Conservation (phyloP, 1,140 invertebrate species). For the Drosophila neocordata region DNA sequence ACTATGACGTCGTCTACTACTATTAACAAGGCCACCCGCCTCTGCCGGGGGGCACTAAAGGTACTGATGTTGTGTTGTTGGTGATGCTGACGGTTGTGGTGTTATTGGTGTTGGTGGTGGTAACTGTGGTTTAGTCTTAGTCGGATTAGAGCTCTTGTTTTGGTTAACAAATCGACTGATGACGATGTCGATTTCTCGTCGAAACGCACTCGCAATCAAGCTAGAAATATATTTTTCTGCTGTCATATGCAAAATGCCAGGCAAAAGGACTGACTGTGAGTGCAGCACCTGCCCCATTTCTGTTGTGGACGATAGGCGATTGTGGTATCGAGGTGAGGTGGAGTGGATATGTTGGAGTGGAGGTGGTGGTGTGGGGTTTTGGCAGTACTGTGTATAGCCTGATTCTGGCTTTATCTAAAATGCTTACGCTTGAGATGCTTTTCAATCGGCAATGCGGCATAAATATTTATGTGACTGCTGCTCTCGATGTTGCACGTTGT, state of each 20-base stretch:
- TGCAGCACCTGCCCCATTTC: too few relatives aligned
- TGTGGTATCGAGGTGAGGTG: too few relatives aligned
- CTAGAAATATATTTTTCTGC: conserved; percentile 58
- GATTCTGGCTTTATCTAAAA: conserved; percentile 75
- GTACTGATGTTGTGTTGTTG: too few relatives aligned
- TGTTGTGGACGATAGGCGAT: too few relatives aligned
- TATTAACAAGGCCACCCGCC: conserved; percentile 42
- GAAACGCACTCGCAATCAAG: conserved; percentile 62
- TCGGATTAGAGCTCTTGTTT: conserved; percentile 75
- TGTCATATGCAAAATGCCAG: conserved; percentile 73
- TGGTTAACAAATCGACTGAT: conserved; percentile 72
- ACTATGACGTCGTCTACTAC: background rate
- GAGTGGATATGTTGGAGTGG: too few relatives aligned
- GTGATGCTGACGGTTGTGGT: conserved; percentile 1
- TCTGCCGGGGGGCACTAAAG: conserved; percentile 12
- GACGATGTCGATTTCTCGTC: conserved; percentile 45
- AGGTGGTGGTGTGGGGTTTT: conserved; percentile 21
- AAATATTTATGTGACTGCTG: conserved; percentile 67
- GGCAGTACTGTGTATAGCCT: background rate
- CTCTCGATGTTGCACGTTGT: background rate
- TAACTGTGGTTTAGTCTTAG: conserved; percentile 45
- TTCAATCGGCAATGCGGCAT: conserved; percentile 69
- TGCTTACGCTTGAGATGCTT: conserved; percentile 80
- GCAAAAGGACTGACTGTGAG: conserved; percentile 1
- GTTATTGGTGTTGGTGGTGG: conserved; percentile 56